Base-by-base conservation (phyloP, 2,113 vertebrate species). In the Malurus cyaneus region DNA sequence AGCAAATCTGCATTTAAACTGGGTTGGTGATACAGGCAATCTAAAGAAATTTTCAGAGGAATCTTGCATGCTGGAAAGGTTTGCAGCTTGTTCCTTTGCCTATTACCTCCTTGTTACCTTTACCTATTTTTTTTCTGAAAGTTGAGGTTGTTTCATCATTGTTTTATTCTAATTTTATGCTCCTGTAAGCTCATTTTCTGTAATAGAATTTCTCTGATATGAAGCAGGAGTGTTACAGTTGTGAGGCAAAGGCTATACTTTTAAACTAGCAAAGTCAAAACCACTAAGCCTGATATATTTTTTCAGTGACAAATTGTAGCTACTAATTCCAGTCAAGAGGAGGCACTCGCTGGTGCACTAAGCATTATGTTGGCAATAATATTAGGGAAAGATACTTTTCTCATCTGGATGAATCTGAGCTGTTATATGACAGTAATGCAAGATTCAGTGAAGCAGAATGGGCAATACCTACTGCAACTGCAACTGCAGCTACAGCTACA, bases 131-230 rank as follows among this genome's bases (percentile, higher is more conserved):
- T 74, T 89, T n/a, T 8, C 31, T 81, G 67, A 66, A 91, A 66
- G 23, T 41, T 59, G 28, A 20, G 31, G 11, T 19, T 83, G 52
- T 80, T 90, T 83, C 76, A 78, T 78, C 50, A 77, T 28, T 85
- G 31, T 71, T 26, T 80, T 95, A 94, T 76, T 89, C 42, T 85
- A 86, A 91, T 89, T 86, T 89, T 83, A 92, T 94, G 56, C 42
- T 73, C 52, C 19, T 44, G 41, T 80, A 83, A 67, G 1, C 24
- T 78, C 19, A 80, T 83, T 95, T 95, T 86, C 79, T 94, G 31
- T 86, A 93, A 92, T 78, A 80, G 92, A 93, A 71, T 90, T 97
- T 91, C 59, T 34, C 39, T 80, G 46, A 26, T 82, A 77, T 66
- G 73, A 89, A 94, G 44, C 66, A 77, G 64, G 32, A 80, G 13